These are phyloP conservation scores for Nymphalis io DNA, from an alignment of 1,140 invertebrate genomes.

Conservation along the genomic window DNA sequence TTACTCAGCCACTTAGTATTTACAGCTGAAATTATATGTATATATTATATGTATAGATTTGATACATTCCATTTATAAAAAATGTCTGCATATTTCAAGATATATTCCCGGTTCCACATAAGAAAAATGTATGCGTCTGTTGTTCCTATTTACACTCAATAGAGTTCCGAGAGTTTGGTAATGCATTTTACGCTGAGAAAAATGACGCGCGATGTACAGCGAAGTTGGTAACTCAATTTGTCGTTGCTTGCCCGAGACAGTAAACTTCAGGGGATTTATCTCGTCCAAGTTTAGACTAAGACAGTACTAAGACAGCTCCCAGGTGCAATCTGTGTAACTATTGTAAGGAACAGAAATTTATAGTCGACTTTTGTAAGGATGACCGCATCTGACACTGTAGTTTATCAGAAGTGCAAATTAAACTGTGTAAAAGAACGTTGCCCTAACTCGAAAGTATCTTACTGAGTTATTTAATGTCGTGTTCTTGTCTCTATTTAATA, in stretches of 20 bases:
- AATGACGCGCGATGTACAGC: slow-evolving; percentile 23
- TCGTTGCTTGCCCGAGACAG: slow-evolving; percentile 43
- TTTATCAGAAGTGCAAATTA: background rate
- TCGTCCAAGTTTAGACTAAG: slow-evolving; percentile 57
- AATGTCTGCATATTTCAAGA: too few species aligned
- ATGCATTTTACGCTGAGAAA: slow-evolving; percentile 27
- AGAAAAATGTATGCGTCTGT: background rate
- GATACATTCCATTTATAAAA: too few species aligned
- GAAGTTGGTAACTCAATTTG: slow-evolving; percentile 58
- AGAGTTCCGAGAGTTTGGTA: background rate
- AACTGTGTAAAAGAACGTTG: background rate
- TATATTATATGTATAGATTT: too few species aligned
- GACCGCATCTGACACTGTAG: slow-evolving; percentile 40
- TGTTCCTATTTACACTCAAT: background rate
- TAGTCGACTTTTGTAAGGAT: slow-evolving; percentile 53
- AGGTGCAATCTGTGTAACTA: slow-evolving; percentile 71
- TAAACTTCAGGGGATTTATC: slow-evolving; percentile 58
- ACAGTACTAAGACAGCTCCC: slow-evolving; percentile 56
- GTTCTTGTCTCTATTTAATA: too few species aligned
- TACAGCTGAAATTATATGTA: too few species aligned
- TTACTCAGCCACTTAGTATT: too few species aligned
- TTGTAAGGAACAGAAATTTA: slow-evolving; percentile 68
- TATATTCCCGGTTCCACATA: too few species aligned
- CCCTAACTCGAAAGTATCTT: too few species aligned
- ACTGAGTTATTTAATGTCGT: too few species aligned